These are phyloP conservation scores for Leptopilina myrica DNA, from an alignment of 2,888 invertebrate genomes.

Conservation along the genomic window DNA sequence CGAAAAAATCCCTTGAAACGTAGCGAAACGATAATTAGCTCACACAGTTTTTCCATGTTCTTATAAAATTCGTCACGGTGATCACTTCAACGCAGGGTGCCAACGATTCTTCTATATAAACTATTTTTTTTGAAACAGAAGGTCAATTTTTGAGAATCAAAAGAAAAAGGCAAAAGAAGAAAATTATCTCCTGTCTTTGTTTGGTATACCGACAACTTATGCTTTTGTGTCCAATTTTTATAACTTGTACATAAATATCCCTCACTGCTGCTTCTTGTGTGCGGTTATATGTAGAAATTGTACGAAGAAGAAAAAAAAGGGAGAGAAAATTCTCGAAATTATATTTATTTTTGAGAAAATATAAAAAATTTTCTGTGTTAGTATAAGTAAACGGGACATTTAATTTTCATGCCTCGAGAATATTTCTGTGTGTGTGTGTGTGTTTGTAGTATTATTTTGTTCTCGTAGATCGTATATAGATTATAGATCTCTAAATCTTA, in stretches of 20 bases:
- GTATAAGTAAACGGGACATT: conserved; percentile 36
- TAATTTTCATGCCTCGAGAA: background rate
- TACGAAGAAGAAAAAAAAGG: too few relatives aligned
- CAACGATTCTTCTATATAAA: conserved; percentile 11
- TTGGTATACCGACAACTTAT: conserved; percentile 28
- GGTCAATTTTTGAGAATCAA: conserved; percentile 20
- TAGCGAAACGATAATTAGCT: conserved; percentile 46
- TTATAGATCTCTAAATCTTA: conserved; percentile 5
- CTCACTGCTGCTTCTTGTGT: conserved; percentile 42
- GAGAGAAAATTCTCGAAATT: background rate
- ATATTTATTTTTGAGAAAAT: conserved; percentile 25
- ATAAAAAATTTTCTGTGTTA: conserved; percentile 46
- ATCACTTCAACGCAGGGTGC: conserved; percentile 56
- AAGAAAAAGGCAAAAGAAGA: conserved; percentile 41
- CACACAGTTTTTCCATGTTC: conserved; percentile 52
- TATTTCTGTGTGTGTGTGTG: conserved; percentile 1
- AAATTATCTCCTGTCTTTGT: conserved; percentile 49
- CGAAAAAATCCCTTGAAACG: conserved; percentile 14
- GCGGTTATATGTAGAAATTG: background rate
- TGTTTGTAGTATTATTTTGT: background rate
- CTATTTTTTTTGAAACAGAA: conserved; percentile 3
- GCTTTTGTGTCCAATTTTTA: conserved; percentile 41
- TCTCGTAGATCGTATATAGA: conserved; percentile 1
- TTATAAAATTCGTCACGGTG: conserved; percentile 55
- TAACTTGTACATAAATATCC: conserved; percentile 49